These are phyloP conservation scores for Corapipo altera DNA, from an alignment of 2,113 vertebrate species.

Conservation along the genomic window DNA sequence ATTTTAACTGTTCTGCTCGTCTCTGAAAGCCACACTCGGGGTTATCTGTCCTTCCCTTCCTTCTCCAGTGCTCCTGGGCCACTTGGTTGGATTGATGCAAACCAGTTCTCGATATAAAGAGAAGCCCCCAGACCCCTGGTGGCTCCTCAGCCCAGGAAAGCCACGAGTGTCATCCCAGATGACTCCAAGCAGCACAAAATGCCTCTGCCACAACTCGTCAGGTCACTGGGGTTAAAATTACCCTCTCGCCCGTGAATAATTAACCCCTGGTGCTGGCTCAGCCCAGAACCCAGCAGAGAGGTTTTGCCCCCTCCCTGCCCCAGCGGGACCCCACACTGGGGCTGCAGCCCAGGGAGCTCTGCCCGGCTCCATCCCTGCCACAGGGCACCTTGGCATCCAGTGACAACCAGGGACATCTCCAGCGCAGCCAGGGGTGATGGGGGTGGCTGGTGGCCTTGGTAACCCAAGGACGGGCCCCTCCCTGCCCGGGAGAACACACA, in stretches of 20 bases:
- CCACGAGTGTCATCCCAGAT: no score
- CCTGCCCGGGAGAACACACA: fast-evolving
- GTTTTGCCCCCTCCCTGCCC: no score
- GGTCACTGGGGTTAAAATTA: no score
- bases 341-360: neutral
- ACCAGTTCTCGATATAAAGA: neutral
- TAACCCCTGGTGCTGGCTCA: no score
- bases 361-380: neutral
- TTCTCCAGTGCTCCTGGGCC: fast-evolving
- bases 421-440: fast-evolving
- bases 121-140: no score
- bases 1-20: fast-evolving
- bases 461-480: fast-evolving
- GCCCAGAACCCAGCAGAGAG: no score
- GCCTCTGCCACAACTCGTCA: no score
- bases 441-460: neutral
- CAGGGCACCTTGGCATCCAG: neutral
- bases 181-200: no score
- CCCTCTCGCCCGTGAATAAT: no score
- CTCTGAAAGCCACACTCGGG: fast-evolving
- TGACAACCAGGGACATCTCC: neutral
- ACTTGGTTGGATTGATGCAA: no score
- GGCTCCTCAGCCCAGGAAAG: no score
- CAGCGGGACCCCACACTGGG: no score
- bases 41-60: neutral